phyloP scores from a whole-genome alignment of 2,888 invertebrate species.

The Empis livida region DNA sequence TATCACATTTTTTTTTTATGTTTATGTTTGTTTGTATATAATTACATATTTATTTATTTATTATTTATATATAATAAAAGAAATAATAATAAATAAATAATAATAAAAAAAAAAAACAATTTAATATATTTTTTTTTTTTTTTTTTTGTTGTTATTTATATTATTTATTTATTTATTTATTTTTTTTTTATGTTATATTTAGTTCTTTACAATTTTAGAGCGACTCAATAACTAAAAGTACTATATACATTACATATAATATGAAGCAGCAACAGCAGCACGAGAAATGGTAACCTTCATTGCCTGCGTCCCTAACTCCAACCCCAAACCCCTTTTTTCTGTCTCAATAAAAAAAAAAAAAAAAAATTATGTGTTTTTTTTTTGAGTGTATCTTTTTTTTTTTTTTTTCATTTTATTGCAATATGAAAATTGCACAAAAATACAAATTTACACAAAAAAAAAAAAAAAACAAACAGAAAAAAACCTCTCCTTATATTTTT shows the following conservation, averaged over 20 bases:
- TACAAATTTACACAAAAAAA: too few species aligned
- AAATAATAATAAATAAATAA: not conserved
- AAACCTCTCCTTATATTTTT: too few species aligned
- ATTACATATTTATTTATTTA: not conserved
- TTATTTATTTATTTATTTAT: not conserved
- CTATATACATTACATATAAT: constrained; percentile 23
- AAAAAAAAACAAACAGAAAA: too few species aligned
- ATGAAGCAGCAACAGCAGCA: constrained; percentile 13
- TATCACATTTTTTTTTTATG: too few species aligned
- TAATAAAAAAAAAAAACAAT: not conserved
- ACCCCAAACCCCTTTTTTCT: constrained; percentile 1
- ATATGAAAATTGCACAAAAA: too few species aligned
- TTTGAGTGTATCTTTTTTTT: too few species aligned
- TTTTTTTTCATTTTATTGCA: too few species aligned
- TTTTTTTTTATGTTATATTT: too few species aligned
- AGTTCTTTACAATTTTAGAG: constrained; percentile 27
- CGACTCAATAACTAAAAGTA: constrained; percentile 26
- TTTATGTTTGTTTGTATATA: too few species aligned
- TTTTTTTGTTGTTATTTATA: not conserved
- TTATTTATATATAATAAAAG: not conserved
- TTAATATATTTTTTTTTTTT: too few species aligned
- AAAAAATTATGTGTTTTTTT: too few species aligned
- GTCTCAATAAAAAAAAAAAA: not conserved
- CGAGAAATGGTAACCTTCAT: constrained; percentile 1
- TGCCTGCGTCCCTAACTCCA: not conserved